Base-by-base conservation (phyloP, 2,113 vertebrate species). In the Boleophthalmus pectinirostris region DNA sequence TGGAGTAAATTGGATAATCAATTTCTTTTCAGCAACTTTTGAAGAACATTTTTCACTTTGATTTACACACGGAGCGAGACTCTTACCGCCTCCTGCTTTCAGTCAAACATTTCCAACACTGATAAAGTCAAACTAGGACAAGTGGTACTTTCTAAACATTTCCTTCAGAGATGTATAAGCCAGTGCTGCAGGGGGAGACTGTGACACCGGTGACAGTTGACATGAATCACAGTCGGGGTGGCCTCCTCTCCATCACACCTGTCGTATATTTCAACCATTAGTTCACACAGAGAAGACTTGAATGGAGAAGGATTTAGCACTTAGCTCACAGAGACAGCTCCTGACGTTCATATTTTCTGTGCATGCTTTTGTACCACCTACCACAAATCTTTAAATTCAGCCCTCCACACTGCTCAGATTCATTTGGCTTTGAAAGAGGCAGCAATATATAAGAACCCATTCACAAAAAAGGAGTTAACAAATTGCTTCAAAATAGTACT, bases 271-370 rank as follows among this genome's bases (percentile, higher is more conserved):
- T 69, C 67, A 33, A 20, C 72, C 69, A 67, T 84, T 70, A 80
- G 78, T 68, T 21, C 63, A 51, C 15, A 69, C 76, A 78, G 83
- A 81, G 75, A 67, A 47, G 81, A 72, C 60, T 68, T 58, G 33
- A 74, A 74, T 73, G 12, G 63, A 73, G 57, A 68, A 76, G 67
- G 80, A 85, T 86, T 84, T 72, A 85, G 79, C 73, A 68, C 78
- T 73, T 78, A 81, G 75, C 69, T 77, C 66, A 68, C 43, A 23
- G 54, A 83, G 75, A 82, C 82, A 77, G 80, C 87, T 82, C 79
- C 75, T 82, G 70, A 64, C 66, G 49, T 8, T 66, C 70, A 68
- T 73, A 71, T 68, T 81, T 78, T 70, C 69, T 45, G n/a, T 56
- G 47, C 47, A 18, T 6, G 21, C 64, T 79, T 43, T 68, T 58